Conservation (phyloP, 2,113 vertebrate genomes). For the Chauna torquata region DNA sequence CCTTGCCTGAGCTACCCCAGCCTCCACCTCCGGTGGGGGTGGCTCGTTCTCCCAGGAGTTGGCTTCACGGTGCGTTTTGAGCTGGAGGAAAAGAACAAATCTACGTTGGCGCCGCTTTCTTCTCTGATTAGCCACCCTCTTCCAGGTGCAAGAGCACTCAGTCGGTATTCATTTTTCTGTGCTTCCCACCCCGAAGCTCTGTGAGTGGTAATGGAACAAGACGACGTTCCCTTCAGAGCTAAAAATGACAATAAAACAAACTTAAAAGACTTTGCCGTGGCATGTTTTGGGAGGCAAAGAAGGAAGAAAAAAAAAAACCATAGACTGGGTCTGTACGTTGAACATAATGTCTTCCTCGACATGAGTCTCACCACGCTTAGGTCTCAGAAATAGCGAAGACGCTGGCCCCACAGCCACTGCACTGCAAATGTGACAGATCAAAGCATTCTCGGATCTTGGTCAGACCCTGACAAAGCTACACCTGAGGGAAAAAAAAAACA, state of each 20-base stretch:
- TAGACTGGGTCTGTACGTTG: too few relatives aligned
- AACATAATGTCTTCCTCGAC: not conserved
- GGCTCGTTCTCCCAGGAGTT: not conserved
- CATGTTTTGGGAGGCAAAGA: not conserved
- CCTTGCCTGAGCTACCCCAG: not conserved
- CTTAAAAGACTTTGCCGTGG: not conserved
- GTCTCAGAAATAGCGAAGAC: not conserved
- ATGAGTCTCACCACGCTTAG: accelerated
- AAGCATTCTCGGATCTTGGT: not conserved
- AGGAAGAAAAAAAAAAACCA: not conserved
- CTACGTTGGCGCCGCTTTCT: not conserved
- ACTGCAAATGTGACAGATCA: not conserved
- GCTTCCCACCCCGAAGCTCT: not conserved
- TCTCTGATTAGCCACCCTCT: not conserved
- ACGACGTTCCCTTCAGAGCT: not conserved
- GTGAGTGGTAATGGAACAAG: not conserved
- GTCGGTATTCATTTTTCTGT: accelerated
- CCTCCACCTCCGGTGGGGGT: not conserved
- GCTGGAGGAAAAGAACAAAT: not conserved
- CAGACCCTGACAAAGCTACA: not conserved
- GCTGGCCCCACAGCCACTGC: not conserved
- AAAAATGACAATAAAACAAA: not conserved
- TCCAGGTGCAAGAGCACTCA: too few relatives aligned
- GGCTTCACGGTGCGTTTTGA: not conserved
- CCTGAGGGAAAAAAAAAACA: not conserved